Evolutionary conservation across 2,888 invertebrate genomes (phyloP).

Genomic region (Pomacea canaliculata): DNA sequence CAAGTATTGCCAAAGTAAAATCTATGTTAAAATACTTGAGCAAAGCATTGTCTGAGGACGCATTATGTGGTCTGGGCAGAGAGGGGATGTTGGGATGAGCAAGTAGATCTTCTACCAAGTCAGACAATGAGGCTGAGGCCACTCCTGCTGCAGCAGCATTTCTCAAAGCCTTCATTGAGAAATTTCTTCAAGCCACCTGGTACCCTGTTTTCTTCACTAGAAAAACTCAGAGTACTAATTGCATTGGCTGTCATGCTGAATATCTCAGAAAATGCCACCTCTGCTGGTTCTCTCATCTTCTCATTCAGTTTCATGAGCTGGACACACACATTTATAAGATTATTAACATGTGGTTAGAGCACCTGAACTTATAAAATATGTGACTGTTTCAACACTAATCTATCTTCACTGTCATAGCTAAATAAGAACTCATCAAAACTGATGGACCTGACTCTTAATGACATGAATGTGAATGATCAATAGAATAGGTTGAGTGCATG

Average conservation of each 20-base stretch:
- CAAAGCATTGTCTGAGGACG: constrained; percentile 4
- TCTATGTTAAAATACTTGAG: constrained; percentile 41
- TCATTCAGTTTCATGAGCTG: constrained; percentile 61
- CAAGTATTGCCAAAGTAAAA: constrained; percentile 50
- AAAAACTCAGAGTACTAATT: constrained; percentile 39
- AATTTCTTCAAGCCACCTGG: constrained; percentile 22
- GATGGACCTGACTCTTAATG: too few species aligned
- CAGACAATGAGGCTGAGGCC: constrained; percentile 56
- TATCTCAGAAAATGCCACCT: constrained; percentile 59
- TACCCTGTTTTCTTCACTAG: constrained; percentile 17
- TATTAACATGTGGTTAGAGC: too few species aligned
- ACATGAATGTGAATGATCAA: too few species aligned
- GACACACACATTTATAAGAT: constrained; percentile 19
- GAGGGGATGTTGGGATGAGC: constrained; percentile 40
- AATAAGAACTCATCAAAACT: too few species aligned
- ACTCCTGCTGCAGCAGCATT: constrained; percentile 63
- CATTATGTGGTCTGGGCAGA: constrained; percentile 27
- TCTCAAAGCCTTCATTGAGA: constrained; percentile 43
- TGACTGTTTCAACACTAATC: too few species aligned
- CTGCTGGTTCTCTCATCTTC: constrained; percentile 48
- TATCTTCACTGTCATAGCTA: too few species aligned
- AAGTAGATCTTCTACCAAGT: constrained; percentile 59
- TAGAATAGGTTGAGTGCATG: too few species aligned
- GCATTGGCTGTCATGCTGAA: constrained; percentile 50
- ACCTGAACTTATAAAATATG: too few species aligned